Evolutionary conservation across 2,797 vertebrate species (phyloP), one percentile per base, ranked within the genome.

Genomic region (Pseudomugil gertrudae): DNA sequence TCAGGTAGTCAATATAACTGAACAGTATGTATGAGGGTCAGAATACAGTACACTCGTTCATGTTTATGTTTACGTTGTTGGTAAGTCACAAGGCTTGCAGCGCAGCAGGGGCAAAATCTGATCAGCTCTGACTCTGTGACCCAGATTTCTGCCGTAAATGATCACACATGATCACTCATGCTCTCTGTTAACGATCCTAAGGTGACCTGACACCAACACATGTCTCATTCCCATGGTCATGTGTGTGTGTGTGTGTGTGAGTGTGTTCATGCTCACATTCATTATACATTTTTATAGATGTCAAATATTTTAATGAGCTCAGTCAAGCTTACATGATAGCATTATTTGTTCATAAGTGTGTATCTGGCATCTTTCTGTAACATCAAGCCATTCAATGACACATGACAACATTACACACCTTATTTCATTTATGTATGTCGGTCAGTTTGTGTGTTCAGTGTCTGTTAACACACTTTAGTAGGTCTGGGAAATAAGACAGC

Each of bases 401-500:
- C 55, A 59, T 61, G 48, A 51, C 23, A 51, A 51, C 48, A 13
- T 51, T 14, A 51, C 47, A 50, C 48, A 51, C 21, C 17, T 38
- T 10, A 15, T 19, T 43, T 19, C 38, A 43, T 19, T 17, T 19
- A 43, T 43, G 38, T 43, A 6, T 19, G 47, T 50, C 21, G 52
- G 7, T 40, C 21, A 47, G 29, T 63, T 30, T 80, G 65, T 30
- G 50, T 70, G 64, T 72, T 35, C 57, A 33, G 2, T 70, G 54
- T 77, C 69, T 71, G 73, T 72, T 78, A 80, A 66, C 79, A 69
- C 65, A 78, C 68, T 80, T 77, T 83, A 66, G 81, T 77, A 71
- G 74, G 83, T 83, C 86, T 93, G 90, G 89, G 90, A 92, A 93
- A 91, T 77, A 58, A 87, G 86, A 87, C 93, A 93, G 92, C 91